These are phyloP conservation scores for Clitarchus hookeri DNA, from an alignment of 2,888 invertebrate species.

Conservation along the genomic window DNA sequence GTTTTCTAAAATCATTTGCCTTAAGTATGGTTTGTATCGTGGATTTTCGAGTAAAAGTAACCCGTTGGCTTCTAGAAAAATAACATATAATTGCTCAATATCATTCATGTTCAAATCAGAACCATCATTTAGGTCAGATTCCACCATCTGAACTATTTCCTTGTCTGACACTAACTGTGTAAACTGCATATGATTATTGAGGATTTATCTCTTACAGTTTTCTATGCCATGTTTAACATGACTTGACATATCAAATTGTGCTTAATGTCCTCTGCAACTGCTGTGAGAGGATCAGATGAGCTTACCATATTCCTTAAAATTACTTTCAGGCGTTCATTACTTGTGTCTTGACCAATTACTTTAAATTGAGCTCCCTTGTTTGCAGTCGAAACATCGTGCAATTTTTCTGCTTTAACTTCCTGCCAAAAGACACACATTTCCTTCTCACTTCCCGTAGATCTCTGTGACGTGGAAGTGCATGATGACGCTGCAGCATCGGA, in stretches of 20 bases:
- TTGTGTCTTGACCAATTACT: not conserved
- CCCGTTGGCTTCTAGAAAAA: not conserved
- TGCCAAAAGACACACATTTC: slow-evolving; percentile 11
- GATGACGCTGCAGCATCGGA: not conserved
- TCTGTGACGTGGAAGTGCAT: not conserved
- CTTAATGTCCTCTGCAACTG: not conserved
- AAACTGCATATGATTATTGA: not conserved
- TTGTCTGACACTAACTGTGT: slow-evolving; percentile 19
- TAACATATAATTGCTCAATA: not conserved
- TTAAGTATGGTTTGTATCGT: slow-evolving; percentile 17
- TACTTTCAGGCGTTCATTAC: not conserved
- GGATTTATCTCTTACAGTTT: not conserved
- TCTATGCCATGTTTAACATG: not conserved
- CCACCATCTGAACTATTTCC: not conserved
- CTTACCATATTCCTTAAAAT: not conserved
- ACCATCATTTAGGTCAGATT: not conserved
- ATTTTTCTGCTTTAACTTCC: not conserved
- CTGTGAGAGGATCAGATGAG: not conserved
- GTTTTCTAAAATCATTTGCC: slow-evolving; percentile 6
- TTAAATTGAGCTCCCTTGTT: not conserved
- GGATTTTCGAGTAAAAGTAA: not conserved
- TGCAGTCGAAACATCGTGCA: not conserved
- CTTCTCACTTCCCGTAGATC: not conserved
- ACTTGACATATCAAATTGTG: not conserved
- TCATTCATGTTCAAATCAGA: slow-evolving; percentile 5